These are phyloP conservation scores for Bombus fervidus DNA, from an alignment of 1,140 invertebrate species.

Conservation along the genomic window DNA sequence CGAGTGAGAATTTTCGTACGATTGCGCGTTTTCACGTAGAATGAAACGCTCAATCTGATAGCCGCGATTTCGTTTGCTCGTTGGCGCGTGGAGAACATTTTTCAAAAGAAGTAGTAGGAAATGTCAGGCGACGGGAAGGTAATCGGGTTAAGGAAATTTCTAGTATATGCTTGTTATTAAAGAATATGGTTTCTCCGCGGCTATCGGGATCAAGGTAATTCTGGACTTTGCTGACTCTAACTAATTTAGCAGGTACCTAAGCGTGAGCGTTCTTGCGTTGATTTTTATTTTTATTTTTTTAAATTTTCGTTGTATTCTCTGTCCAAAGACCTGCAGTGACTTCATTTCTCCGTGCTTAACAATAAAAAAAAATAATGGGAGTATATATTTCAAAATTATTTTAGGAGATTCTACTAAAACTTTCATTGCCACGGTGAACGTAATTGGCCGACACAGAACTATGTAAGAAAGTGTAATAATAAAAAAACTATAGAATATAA, in stretches of 20 bases:
- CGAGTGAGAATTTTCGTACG: slow-evolving; percentile 10
- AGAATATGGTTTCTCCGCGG: slow-evolving; percentile 37
- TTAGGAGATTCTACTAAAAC: not conserved
- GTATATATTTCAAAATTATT: not conserved
- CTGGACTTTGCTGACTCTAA: slow-evolving; percentile 6
- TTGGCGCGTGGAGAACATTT: slow-evolving; percentile 28
- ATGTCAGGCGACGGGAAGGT: slow-evolving; percentile 13
- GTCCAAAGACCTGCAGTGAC: not conserved
- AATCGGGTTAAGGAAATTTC: slow-evolving; percentile 51
- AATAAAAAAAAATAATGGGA: too few relatives aligned
- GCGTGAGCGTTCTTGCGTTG: not conserved
- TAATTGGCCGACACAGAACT: too few relatives aligned
- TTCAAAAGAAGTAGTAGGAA: slow-evolving; percentile 2
- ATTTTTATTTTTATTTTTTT: not conserved
- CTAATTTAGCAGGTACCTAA: not conserved
- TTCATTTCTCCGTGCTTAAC: too few relatives aligned
- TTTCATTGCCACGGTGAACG: not conserved
- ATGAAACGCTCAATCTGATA: slow-evolving; percentile 28
- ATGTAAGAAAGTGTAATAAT: too few relatives aligned
- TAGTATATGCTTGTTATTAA: slow-evolving; percentile 34
- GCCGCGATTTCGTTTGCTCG: slow-evolving; percentile 21
- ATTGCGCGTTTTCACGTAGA: slow-evolving; percentile 22
- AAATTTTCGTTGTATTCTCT: not conserved
- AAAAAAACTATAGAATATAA: too few relatives aligned
- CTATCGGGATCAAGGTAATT: slow-evolving; percentile 37